Evolutionary conservation across 2,113 vertebrate species (phyloP).

Genomic region (Nanorana parkeri): DNA sequence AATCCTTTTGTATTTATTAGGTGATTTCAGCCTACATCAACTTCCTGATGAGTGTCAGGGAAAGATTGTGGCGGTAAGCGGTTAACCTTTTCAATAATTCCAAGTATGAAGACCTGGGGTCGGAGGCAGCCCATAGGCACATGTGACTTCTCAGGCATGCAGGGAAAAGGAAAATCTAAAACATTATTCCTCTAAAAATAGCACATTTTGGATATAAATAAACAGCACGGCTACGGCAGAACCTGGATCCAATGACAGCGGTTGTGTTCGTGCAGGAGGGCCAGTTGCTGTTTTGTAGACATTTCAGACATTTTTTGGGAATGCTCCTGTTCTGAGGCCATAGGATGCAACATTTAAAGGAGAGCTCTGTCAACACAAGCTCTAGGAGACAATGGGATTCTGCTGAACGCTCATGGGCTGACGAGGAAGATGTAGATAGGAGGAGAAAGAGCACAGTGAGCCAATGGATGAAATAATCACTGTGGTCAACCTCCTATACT

Average conservation of each 20-base stretch:
- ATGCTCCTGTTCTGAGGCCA: no score
- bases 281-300: no score
- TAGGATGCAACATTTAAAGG: no score
- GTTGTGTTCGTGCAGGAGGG: no score
- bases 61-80: neutral
- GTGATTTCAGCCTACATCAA: conserved; percentile 13
- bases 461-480: no score
- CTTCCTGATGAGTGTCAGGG: neutral
- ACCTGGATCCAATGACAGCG: neutral
- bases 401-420: no score
- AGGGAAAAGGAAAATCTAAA: neutral
- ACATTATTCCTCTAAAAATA: conserved; percentile 4
- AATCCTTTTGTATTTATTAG: conserved; percentile 15
- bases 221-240: neutral
- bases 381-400: no score
- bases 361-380: no score
- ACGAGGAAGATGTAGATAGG: no score
- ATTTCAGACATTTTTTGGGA: no score
- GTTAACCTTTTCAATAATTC: conserved; percentile 33
- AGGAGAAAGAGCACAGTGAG: no score
- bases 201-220: neutral
- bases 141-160: neutral
- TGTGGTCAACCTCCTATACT: no score
- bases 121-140: neutral
- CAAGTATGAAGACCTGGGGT: conserved; percentile 26